phyloP scores from a whole-genome alignment of 2,888 invertebrate genomes.

The Chromoteleia sp. region DNA sequence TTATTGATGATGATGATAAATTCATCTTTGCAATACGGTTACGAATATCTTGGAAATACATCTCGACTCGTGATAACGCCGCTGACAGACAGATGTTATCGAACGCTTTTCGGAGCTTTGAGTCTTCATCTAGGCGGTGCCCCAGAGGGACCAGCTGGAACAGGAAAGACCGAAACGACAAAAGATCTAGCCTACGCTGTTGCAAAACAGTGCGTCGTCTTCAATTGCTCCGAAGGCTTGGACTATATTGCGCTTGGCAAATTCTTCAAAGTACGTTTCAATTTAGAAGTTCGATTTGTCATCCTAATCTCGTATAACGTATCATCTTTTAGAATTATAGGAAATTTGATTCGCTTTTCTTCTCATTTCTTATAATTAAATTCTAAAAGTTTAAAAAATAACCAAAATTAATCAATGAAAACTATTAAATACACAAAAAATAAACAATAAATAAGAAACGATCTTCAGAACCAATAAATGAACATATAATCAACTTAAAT shows the following conservation, averaged over 20 bases:
- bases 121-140: slow-evolving; percentile 86
- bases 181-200: slow-evolving; percentile 89
- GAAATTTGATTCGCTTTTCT: not conserved
- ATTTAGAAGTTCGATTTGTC: not conserved
- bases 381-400: not conserved
- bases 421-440: no score
- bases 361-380: not conserved
- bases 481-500: no score
- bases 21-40: slow-evolving; percentile 87
- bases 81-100: slow-evolving; percentile 94
- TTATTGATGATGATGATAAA: slow-evolving; percentile 87
- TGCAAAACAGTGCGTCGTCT: slow-evolving; percentile 89
- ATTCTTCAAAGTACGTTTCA: slow-evolving; percentile 85
- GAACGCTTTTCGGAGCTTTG: slow-evolving; percentile 88
- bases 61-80: slow-evolving; percentile 96
- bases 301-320: not conserved
- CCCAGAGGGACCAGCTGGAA: slow-evolving; percentile 84
- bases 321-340: not conserved
- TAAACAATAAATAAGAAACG: no score
- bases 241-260: slow-evolving; percentile 89
- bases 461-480: no score
- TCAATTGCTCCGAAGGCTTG: slow-evolving; percentile 89
- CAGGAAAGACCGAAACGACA: slow-evolving; percentile 86
- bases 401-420: no score
- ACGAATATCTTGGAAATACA: slow-evolving; percentile 97